Conservation (phyloP, 2,113 vertebrate genomes). For the Scopus umbretta region DNA sequence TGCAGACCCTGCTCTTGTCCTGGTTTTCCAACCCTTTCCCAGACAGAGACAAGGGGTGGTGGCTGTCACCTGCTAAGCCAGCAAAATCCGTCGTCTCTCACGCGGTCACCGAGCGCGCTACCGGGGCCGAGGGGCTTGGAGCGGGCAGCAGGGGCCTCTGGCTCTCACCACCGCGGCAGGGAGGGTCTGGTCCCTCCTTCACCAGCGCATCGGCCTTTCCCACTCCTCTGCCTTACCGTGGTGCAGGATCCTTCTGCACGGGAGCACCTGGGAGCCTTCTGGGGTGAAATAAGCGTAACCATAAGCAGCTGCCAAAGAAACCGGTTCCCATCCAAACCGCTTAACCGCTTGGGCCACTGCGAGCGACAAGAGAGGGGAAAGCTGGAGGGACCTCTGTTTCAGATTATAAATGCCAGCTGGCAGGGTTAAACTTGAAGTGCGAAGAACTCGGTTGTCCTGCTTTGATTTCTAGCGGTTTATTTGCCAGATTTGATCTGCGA, state of each 20-base stretch:
- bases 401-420: not conserved
- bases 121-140: not conserved
- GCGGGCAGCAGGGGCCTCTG: too few species aligned
- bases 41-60: too few species aligned
- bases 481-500: not conserved
- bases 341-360: rapidly evolving
- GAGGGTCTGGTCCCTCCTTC: not conserved
- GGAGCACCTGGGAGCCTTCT: too few species aligned
- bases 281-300: not conserved
- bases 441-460: not conserved
- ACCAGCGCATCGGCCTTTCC: not conserved
- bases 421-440: not conserved
- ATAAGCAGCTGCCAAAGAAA: not conserved
- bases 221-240: not conserved
- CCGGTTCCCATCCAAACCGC: not conserved
- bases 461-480: not conserved
- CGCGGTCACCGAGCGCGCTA: rapidly evolving
- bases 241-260: not conserved
- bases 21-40: not conserved
- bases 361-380: not conserved
- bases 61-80: not conserved
- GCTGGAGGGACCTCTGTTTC: too few species aligned
- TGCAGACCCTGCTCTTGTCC: not conserved
- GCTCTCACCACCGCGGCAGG: not conserved
- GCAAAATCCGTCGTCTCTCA: rapidly evolving